Evolutionary conservation across 1,140 invertebrate species (phyloP).

Genomic region (Neodiprion pinetum): DNA sequence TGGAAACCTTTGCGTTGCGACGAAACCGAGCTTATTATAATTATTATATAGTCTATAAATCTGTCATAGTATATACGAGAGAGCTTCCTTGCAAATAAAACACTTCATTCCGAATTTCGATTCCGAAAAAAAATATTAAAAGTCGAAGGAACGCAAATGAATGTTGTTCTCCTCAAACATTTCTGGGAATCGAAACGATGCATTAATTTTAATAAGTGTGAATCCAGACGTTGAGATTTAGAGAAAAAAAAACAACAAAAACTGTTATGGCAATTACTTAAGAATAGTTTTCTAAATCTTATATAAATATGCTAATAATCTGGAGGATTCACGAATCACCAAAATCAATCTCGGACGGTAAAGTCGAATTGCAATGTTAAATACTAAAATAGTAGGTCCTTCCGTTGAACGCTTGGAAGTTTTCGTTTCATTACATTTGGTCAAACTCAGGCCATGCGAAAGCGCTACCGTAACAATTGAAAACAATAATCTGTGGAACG

Average conservation of each 20-base stretch:
- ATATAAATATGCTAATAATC: constrained; percentile 39
- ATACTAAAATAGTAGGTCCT: not conserved
- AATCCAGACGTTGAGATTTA: constrained; percentile 38
- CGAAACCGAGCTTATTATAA: not conserved
- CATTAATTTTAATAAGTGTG: constrained; percentile 57
- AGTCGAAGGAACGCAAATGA: not conserved
- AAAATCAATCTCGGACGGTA: constrained; percentile 46
- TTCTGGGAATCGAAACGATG: not conserved
- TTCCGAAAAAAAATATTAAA: not conserved
- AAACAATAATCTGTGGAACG: too few species aligned
- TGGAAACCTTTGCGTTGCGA: not conserved
- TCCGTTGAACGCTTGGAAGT: too few species aligned
- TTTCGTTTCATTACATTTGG: too few species aligned
- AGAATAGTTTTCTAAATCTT: constrained; percentile 31
- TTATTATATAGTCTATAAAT: not conserved
- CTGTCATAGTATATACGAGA: not conserved
- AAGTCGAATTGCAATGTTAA: not conserved
- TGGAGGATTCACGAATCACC: constrained; percentile 55
- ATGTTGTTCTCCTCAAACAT: not conserved
- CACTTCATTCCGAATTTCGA: not conserved
- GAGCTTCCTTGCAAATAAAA: constrained; percentile 2
- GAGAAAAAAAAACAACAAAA: constrained; percentile 13
- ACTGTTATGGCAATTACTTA: constrained; percentile 49
- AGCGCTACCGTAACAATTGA: too few species aligned
- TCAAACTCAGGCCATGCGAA: too few species aligned